Percentiles rank a stretch among this genome's conserved stretches.
phyloP scores from a whole-genome alignment of 30 jellyfish, hydroid and myxozoan genomes.

The Clytia hemisphaerica region DNA sequence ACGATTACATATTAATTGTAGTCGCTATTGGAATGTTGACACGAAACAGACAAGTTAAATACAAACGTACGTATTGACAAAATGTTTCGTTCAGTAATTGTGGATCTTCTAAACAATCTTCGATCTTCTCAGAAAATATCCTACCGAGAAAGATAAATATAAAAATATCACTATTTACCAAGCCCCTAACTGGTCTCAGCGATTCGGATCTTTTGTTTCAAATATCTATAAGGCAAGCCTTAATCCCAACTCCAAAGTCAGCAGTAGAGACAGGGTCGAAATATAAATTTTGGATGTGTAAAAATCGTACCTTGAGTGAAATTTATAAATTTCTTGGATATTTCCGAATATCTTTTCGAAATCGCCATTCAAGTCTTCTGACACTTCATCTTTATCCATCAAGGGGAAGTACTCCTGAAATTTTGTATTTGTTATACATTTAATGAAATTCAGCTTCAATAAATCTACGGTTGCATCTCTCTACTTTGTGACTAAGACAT shows the following conservation, averaged over 20 bases:
- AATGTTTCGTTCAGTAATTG: conserved; percentile 57
- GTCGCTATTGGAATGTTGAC: no score
- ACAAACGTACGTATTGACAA: background rate
- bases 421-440: no score
- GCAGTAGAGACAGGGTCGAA: no score
- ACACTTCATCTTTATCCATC: conserved; percentile 24
- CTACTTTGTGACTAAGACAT: no score
- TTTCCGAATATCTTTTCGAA: conserved; percentile 45
- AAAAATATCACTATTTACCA: background rate
- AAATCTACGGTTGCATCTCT: no score
- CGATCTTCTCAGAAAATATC: conserved; percentile 48
- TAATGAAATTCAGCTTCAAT: no score
- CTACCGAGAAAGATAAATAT: conserved; percentile 16
- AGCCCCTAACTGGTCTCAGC: background rate
- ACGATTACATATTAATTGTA: no score
- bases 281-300: no score
- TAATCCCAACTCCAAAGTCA: no score
- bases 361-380: conserved; percentile 21
- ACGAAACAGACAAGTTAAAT: no score
- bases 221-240: background rate
- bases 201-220: background rate
- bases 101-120: conserved; percentile 76
- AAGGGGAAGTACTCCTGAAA: conserved; percentile 55
- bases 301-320: conserved; percentile 61
- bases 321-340: conserved; percentile 56